These are phyloP conservation scores for Tenualosa thibaudeaui DNA, from an alignment of 2,797 vertebrate species.

Conservation along the genomic window DNA sequence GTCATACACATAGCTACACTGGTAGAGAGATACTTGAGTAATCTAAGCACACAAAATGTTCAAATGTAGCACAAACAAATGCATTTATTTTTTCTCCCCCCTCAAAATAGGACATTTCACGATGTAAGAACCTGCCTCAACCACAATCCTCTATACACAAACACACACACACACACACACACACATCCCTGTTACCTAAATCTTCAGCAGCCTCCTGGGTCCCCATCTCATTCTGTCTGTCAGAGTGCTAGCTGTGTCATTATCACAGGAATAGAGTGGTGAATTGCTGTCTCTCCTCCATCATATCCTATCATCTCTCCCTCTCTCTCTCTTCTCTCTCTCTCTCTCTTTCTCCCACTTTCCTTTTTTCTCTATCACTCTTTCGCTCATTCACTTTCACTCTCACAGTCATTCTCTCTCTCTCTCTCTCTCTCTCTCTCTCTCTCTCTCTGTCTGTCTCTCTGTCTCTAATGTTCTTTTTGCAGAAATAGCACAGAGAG, in stretches of 20 bases:
- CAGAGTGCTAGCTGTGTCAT: constrained; percentile 51
- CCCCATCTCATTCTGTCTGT: constrained; percentile 44
- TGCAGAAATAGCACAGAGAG: neutral
- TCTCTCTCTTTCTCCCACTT: neutral
- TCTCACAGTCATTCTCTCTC: neutral
- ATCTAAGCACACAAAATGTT: neutral
- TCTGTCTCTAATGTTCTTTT: constrained; percentile 21
- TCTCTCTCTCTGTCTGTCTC: neutral
- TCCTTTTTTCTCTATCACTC: neutral
- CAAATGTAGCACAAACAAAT: constrained; percentile 10
- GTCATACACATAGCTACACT: neutral
- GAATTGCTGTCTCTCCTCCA: constrained; percentile 49
- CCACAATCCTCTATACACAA: neutral
- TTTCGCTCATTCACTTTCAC: neutral
- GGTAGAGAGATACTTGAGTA: constrained; percentile 11
- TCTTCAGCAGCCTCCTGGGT: constrained; percentile 21
- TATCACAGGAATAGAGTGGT: constrained; percentile 52
- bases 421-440: neutral
- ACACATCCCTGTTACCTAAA: neutral
- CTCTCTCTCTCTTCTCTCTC: constrained; percentile 1
- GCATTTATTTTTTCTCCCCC: constrained; percentile 16
- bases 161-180: constrained; percentile 16
- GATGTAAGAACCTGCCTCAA: neutral
- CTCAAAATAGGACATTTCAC: constrained; percentile 8
- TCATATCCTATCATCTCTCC: constrained; percentile 25